Percentiles rank a stretch among this genome's conserved stretches.
Evolutionary conservation across 1,140 invertebrate species (phyloP).

Genomic region (Nylanderia fulva): DNA sequence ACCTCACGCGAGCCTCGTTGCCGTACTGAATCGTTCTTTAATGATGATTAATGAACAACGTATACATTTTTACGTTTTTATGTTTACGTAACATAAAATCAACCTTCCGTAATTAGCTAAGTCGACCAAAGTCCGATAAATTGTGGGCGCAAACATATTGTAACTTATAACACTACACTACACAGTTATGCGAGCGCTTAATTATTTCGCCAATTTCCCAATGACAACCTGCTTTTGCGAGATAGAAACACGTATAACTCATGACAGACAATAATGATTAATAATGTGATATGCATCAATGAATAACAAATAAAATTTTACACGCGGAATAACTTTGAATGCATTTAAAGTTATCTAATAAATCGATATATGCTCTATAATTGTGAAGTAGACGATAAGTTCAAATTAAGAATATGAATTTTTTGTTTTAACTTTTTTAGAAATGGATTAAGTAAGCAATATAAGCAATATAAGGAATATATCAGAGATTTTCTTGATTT

Average conservation of each 20-base stretch:
- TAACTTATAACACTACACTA: no score
- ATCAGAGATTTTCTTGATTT: not conserved
- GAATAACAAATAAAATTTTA: not conserved
- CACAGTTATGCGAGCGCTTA: constrained; percentile 44
- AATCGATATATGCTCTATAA: not conserved
- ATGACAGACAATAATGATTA: not conserved
- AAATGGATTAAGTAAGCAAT: not conserved
- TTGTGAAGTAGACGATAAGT: not conserved
- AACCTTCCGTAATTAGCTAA: constrained; percentile 61
- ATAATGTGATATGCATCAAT: not conserved
- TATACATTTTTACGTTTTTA: not conserved
- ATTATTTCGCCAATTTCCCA: constrained; percentile 65
- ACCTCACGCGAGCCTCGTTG: constrained; percentile 59
- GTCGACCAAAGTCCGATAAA: constrained; percentile 38
- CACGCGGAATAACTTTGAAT: not conserved
- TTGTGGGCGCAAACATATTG: constrained; percentile 32
- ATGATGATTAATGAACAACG: constrained; percentile 71
- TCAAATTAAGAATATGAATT: not conserved
- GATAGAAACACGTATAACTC: constrained; percentile 22
- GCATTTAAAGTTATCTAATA: not conserved
- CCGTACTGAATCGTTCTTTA: constrained; percentile 69
- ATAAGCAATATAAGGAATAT: not conserved
- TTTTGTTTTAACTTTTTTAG: not conserved
- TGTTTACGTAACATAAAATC: constrained; percentile 62
- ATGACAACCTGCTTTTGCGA: constrained; percentile 32